phyloP scores from a whole-genome alignment of 2,888 invertebrate species.

The Frankliniella intonsa region DNA sequence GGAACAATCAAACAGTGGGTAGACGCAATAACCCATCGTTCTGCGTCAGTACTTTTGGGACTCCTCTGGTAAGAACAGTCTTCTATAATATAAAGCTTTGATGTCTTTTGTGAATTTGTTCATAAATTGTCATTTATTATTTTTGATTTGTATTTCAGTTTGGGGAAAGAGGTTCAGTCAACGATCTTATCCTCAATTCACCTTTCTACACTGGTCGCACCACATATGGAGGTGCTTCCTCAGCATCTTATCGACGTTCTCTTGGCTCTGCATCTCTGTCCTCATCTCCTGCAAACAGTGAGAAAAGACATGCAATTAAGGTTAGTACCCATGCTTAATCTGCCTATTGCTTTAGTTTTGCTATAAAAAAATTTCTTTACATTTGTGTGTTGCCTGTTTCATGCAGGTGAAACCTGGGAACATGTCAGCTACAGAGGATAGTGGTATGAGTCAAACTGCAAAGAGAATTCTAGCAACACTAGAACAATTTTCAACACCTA shows the following conservation, averaged over 20 bases:
- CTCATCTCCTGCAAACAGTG: background rate
- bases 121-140: background rate
- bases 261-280: background rate
- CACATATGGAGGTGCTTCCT: conserved; percentile 67
- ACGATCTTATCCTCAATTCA: conserved; percentile 47
- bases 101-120: background rate
- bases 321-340: background rate
- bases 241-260: background rate
- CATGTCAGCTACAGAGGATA: conserved; percentile 35
- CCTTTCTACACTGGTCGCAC: conserved; percentile 73
- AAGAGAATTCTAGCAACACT: conserved; percentile 72
- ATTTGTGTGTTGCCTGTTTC: conserved; percentile 38
- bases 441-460: conserved; percentile 65
- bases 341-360: background rate
- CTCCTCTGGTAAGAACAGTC: background rate
- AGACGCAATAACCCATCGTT: background rate
- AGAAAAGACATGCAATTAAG: background rate
- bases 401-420: conserved; percentile 49
- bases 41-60: conserved; percentile 1
- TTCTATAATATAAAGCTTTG: background rate
- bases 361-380: background rate
- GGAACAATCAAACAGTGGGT: background rate
- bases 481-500: conserved; percentile 75
- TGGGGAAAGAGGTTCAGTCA: background rate
- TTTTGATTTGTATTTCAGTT: conserved; percentile 20